phyloP scores from a whole-genome alignment of 2,797 vertebrate species.

The Leptatherina wallacei region DNA sequence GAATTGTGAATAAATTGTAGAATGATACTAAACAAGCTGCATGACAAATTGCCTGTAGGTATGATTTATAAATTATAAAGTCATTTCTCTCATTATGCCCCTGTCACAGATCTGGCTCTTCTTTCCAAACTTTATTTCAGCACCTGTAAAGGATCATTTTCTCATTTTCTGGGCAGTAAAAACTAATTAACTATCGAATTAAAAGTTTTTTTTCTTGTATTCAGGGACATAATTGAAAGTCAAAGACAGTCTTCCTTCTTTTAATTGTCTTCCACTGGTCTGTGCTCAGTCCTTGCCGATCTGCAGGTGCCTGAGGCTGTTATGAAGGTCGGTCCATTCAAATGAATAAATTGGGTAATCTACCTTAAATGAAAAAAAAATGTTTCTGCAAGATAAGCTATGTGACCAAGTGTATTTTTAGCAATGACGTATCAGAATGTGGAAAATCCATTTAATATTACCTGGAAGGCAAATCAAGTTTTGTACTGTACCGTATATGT shows the following conservation, averaged over 20 bases:
- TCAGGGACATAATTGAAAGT: constrained; percentile 8
- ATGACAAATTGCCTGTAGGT: not conserved
- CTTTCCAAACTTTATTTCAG: not conserved
- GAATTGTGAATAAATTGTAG: not conserved
- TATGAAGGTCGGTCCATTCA: constrained; percentile 52
- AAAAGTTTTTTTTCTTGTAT: constrained; percentile 12
- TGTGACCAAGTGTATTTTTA: not conserved
- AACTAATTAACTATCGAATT: not conserved
- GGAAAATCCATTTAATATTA: constrained; percentile 9
- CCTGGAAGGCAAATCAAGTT: constrained; percentile 11
- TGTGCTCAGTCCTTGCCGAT: constrained; percentile 16
- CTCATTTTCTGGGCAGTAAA: not conserved
- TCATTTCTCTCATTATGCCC: not conserved
- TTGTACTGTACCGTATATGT: not conserved
- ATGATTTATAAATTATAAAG: not conserved
- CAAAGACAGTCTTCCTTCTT: constrained; percentile 30
- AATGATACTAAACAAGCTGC: not conserved
- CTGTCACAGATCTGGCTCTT: not conserved
- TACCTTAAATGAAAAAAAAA: constrained; percentile 20
- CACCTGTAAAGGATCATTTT: not conserved
- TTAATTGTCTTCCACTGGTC: constrained; percentile 4
- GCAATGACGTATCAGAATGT: constrained; percentile 1
- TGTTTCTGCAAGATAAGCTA: constrained; percentile 34
- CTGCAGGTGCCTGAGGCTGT: constrained; percentile 52
- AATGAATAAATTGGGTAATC: constrained; percentile 42